A percentile compares a stretch with the other conserved stretches of the same genome.
Evolutionary conservation across 2,797 vertebrate species (phyloP).

Genomic region (Margarornis squamiger): DNA sequence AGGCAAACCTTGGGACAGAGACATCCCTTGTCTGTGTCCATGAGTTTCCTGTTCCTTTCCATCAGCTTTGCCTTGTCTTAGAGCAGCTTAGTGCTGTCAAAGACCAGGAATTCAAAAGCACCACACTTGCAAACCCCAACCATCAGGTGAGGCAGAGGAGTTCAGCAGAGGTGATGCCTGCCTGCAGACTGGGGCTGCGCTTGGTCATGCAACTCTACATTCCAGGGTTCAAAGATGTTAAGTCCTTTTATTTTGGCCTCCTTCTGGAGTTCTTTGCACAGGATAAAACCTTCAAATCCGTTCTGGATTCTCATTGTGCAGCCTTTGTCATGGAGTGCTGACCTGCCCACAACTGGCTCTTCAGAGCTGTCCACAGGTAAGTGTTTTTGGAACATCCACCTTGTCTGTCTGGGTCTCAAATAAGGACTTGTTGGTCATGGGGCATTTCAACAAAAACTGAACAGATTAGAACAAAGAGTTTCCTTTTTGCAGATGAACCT

Average conservation of each 20-base stretch:
- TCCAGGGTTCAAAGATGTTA: not conserved
- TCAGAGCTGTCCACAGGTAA: not conserved
- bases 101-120: not conserved
- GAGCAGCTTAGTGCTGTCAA: not conserved
- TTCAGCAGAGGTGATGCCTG: not conserved
- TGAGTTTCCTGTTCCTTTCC: not conserved
- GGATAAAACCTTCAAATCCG: not conserved
- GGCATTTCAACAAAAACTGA: not conserved
- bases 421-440: not conserved
- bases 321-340: not conserved
- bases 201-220: not conserved
- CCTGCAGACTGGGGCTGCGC: not conserved
- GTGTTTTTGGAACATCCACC: not conserved
- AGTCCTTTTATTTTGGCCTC: not conserved
- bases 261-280: not conserved
- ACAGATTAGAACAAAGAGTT: not conserved
- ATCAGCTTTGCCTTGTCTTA: not conserved
- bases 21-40: not conserved
- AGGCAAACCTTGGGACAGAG: not conserved
- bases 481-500: not conserved
- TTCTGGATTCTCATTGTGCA: not conserved
- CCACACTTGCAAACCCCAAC: not conserved
- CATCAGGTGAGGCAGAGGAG: not conserved
- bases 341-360: not conserved
- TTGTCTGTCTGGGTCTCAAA: not conserved